Evolutionary conservation across 2,888 invertebrate genomes (phyloP), one percentile per base, ranked within the genome.

Genomic region (Pantelozetes paolii): DNA sequence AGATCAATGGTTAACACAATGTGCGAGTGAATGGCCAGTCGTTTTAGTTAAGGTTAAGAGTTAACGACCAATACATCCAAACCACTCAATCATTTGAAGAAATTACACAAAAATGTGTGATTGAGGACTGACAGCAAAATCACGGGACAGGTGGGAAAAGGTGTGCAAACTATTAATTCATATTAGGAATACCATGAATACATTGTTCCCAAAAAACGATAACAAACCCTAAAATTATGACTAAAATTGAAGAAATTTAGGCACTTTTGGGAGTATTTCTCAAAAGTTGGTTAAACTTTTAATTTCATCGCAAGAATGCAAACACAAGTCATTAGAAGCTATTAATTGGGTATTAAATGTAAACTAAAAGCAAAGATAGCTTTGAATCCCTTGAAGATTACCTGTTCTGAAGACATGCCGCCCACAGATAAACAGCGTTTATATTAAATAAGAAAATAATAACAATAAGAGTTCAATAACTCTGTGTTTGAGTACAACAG

Each of bases 391-490:
- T 48, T n/a, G 48, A 48, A 48, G 48, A 48, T 48, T n/a, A n/a
- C n/a, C 48, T 48, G 48, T 48, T 20, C 2, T 48, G 20, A 48
- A 48, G 48, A 48, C 48, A 6, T 48, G 2, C n/a, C 48, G 48
- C 48, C 48, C 20, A 48, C 48, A 48, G 48, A 48, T 48, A 48
- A 48, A 48, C 48, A 48, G 20, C 48, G n/a, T 48, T 48, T n/a
- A n/a, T n/a, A n/a, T n/a, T n/a, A n/a, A n/a, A n/a, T n/a, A n/a
- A 20, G 48, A 48, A 48, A 48, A 48, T 48, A 48, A 48, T 20
- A 48, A 48, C 48, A 48, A 48, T 48, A n/a, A n/a, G 48, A 48
- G 48, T 48, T 48, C 48, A 48, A 48, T 48, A 48, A 20, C 48
- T 48, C 20, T n/a, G 48, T 20, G 2, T 48, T 48, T 3, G n/a